Base-by-base conservation (phyloP, 2,797 vertebrate species). In the Brachymystax lenok region DNA sequence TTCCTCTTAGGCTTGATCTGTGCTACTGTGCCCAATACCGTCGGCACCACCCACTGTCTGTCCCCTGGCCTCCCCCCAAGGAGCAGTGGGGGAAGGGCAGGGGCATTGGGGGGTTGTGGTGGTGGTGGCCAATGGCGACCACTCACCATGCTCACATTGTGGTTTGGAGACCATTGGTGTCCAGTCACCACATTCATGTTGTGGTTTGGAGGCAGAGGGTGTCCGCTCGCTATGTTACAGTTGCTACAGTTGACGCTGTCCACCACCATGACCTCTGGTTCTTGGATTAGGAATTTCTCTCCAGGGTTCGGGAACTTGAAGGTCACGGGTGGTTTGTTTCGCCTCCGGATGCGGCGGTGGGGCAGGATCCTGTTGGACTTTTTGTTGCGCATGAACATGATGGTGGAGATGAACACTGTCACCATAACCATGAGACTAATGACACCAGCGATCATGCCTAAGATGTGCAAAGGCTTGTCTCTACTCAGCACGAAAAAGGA, bases 361-460 rank as follows among this genome's bases (percentile, higher is more conserved):
- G 98, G 98, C 84, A 95, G 91, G 88, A 99, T 90, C 87, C 95
- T 96, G 93, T 97, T 99, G 89, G 96, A 96, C 82, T 96, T 97
- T 93, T 96, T 98, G 93, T 97, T 99, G 91, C 97, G 96, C 95
- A 97, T 91, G 93, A 97, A 99, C 87, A 94, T 97, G 80, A 94
- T 95, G 0, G 97, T 98, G 82, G 98, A 99, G 93, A 99, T 96
- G 92, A 97, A 80, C 86, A 98, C 90, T 0, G 97, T 99, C 87
- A 96, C 90, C 91, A 96, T 81, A 86, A 99, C 94, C 85, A 96
- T 93, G 77, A 95, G 81, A 86, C 94, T 89, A 94, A 98, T 97
- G 89, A 96, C 85, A 87, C 96, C 94, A 70, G 93, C 94, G 83
- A 99, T 92, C 82, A 97, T 91, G 80, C 96, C 96, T 94, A 99